phyloP scores from a whole-genome alignment of 2,888 invertebrate genomes.

The Eurytoma adleriae region DNA sequence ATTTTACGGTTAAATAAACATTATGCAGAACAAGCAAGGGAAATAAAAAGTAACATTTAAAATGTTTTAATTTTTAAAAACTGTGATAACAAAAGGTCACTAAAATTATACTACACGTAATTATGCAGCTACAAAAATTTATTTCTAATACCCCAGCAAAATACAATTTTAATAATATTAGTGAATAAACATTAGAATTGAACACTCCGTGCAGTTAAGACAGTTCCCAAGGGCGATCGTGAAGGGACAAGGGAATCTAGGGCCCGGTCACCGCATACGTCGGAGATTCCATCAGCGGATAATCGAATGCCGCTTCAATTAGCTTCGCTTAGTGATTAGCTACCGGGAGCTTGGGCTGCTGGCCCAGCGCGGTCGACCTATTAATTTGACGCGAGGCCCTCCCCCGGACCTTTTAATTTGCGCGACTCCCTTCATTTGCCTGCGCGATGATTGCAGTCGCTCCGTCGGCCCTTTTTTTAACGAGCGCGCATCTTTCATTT shows the following conservation, averaged over 20 bases:
- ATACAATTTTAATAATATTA: no score
- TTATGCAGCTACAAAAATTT: no score
- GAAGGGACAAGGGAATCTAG: no score
- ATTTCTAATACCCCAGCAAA: no score
- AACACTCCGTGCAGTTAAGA: neutral
- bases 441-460: constrained; percentile 9
- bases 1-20: no score
- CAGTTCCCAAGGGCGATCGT: constrained; percentile 4
- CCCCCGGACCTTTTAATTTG: constrained; percentile 29
- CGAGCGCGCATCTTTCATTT: neutral
- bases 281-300: constrained; percentile 70
- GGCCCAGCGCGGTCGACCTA: constrained; percentile 25
- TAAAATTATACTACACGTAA: no score
- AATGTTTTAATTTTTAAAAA: no score
- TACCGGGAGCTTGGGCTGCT: constrained; percentile 48
- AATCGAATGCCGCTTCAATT: constrained; percentile 73
- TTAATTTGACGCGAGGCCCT: constrained; percentile 32
- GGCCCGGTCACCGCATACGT: constrained; percentile 57
- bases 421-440: constrained; percentile 8
- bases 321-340: constrained; percentile 71
- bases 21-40: no score
- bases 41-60: no score
- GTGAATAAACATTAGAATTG: no score
- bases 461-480: neutral
- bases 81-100: no score